phyloP scores from a whole-genome alignment of 1,140 invertebrate genomes.

The Schlechtendalia chinensis region DNA sequence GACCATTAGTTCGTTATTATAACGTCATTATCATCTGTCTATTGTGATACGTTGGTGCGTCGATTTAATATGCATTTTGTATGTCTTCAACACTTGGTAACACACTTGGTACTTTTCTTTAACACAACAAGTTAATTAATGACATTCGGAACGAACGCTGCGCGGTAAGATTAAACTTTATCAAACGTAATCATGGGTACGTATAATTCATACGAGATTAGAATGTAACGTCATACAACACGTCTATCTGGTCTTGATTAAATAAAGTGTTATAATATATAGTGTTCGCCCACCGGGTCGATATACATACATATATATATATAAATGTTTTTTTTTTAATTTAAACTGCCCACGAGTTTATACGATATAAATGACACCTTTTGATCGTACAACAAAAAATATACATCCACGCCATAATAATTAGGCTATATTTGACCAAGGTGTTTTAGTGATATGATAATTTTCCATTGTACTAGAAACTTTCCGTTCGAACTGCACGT shows the following conservation, averaged over 20 bases:
- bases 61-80: too few species aligned
- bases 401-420: not conserved
- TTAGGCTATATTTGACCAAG: not conserved
- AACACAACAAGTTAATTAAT: constrained; percentile 20
- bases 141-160: constrained; percentile 8
- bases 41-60: too few species aligned
- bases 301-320: too few species aligned
- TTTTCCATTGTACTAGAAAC: not conserved
- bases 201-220: not conserved
- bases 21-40: too few species aligned
- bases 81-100: too few species aligned
- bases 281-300: not conserved
- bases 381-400: constrained; percentile 1
- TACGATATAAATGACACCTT: not conserved
- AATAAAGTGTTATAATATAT: too few species aligned
- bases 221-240: not conserved
- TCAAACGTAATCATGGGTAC: not conserved
- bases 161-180: constrained; percentile 25
- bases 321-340: too few species aligned
- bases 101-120: constrained; percentile 4
- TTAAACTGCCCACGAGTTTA: not conserved
- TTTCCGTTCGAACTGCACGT: not conserved
- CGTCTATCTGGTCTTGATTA: not conserved
- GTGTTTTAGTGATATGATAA: not conserved
- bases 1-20: too few species aligned